Base-by-base conservation (phyloP, 2,113 vertebrate genomes). In the Hoplias malabaricus region DNA sequence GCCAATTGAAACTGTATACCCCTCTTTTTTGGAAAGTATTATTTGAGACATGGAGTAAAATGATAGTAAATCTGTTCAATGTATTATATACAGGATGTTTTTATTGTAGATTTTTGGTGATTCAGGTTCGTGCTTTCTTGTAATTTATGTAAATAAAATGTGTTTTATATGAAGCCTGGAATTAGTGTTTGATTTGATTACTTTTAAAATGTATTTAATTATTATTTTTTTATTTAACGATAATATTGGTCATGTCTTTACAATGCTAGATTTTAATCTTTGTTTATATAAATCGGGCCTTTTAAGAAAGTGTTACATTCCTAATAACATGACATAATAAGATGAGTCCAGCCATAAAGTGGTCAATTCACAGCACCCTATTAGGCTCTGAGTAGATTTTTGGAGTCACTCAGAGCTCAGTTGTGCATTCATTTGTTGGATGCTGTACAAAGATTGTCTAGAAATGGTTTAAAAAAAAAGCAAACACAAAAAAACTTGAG, bases 101-200 rank as follows among this genome's bases (percentile, higher is more conserved):
- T 91, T 93, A 89, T 87, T 89, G 91, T 93, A 92, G 90, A 92
- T 87, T 91, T 90, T 91, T 83, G 91, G 94, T 95, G 93, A 93
- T 88, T 88, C 84, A 85, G 76, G 83, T 93, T 92, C 89, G 93
- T 94, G 91, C 83, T 90, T 91, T 92, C 87, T 89, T 94, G 93
- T 93, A 94, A 93, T 92, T 95, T 93, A 95, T 95, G 93, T 93
- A 96, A 95, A 96, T 95, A 96, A 87, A 95, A 92, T 84, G 93
- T 91, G 84, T 91, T 90, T 93, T 94, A 88, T 91, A 92, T 93
- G 83, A 89, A 93, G 88, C 88, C 74, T 56, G 80, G 83, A 70
- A 83, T 62, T 14, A 63, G 14, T 65, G 40, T 67, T 78, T 80
- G 25, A 33, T 48, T 78, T 77, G 21, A 33, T 48, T 77, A 31